Base-by-base conservation (phyloP, 2,797 vertebrate genomes). In the Phylloscopus collybita region DNA sequence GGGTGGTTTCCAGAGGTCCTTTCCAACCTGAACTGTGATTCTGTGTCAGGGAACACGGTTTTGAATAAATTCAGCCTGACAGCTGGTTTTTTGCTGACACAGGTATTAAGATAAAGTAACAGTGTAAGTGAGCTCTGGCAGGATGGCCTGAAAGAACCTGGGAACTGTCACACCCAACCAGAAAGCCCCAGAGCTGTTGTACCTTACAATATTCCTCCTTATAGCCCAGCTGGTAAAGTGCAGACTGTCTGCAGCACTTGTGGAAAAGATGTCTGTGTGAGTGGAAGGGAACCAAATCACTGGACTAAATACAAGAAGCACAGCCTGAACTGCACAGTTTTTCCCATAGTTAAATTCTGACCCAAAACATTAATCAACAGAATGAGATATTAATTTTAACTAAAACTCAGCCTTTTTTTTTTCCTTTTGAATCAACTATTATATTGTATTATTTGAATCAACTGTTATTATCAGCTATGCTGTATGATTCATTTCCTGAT, bases 191-290 rank as follows among this genome's bases (percentile, higher is more conserved):
- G 57, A 42, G 62, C 50, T 75, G 62, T 42, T 13, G 2, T 1
- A 5, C 10, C 11, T 47, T 21, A 0, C 1, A 6, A 0, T 9
- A 8, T 18, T 71, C 15, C 57, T 15, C 23, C 13, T 34, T 14
- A 2, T 0, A 56, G 21, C 42, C 27, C 64, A 50, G 54, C 27
- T 85, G 51, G 1, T 3, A 17, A 16, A 64, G 42, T 42, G 18
- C 47, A n/a, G 36, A 0, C 29, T 81, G 8, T 5, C 25, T 74
- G 29, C 45, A 79, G 1, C 23, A 13, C 16, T 42, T 56, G 7
- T 15, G 27, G 54, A 25, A 44, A 53, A 32, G 27, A 21, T 44
- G 4, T 32, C 56, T 81, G 10, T 34, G 19, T 47, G 36, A 51
- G 5, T 47, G 40, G 4, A 67, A 81, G 13, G 18, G 22, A 75